Percentiles rank a stretch among this genome's conserved stretches.
These are phyloP conservation scores for Cyrtonyx montezumae DNA, from an alignment of 2,113 vertebrate species.

Conservation along the genomic window DNA sequence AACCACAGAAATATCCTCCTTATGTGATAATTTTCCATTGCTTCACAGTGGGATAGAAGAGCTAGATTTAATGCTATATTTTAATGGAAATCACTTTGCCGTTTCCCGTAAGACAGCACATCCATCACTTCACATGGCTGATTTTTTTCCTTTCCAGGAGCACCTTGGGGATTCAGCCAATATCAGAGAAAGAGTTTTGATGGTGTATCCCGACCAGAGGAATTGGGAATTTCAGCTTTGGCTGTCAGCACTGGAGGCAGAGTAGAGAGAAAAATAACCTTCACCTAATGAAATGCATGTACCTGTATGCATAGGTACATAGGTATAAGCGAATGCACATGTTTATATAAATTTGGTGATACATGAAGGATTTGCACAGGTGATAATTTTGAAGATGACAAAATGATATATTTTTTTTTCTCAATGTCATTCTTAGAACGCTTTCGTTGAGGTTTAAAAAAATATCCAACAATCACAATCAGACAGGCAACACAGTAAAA, in stretches of 20 bases:
- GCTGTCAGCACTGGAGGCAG: background rate
- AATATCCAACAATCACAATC: background rate
- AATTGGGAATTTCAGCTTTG: background rate
- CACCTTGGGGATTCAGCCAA: background rate
- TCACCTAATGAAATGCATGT: background rate
- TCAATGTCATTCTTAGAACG: background rate
- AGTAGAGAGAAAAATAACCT: background rate
- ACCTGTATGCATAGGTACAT: background rate
- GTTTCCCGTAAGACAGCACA: background rate
- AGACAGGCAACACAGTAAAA: constrained; percentile 36
- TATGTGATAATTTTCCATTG: background rate
- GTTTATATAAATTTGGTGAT: background rate
- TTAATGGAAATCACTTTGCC: background rate
- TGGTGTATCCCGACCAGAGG: background rate
- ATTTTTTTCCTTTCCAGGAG: background rate
- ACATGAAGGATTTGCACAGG: background rate
- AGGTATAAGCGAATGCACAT: background rate
- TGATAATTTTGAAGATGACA: background rate
- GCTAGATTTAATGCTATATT: background rate
- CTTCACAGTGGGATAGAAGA: background rate
- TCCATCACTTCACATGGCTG: background rate
- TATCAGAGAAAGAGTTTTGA: background rate
- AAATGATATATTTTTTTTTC: background rate
- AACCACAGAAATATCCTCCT: constrained; percentile 13
- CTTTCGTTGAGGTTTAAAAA: background rate